Percentiles rank a stretch among this genome's conserved stretches.
Evolutionary conservation across 2,113 vertebrate species (phyloP).

Genomic region (Trematomus loennbergii): DNA sequence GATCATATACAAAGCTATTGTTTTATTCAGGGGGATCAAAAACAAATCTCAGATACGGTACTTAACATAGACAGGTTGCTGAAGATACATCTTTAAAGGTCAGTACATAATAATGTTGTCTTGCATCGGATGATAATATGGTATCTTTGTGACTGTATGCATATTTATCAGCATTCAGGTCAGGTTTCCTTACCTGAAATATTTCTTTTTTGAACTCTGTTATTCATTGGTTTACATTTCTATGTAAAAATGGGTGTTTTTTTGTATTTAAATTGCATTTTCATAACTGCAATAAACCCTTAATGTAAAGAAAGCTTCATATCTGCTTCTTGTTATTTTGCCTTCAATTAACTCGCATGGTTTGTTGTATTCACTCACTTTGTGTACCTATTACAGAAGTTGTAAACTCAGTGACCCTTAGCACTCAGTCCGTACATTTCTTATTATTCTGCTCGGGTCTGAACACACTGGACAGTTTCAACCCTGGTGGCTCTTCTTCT

Average conservation of each 20-base stretch:
- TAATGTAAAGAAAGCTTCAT: background rate
- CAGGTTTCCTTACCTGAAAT: slow-evolving; percentile 21
- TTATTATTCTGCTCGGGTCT: slow-evolving; percentile 57
- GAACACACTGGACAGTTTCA: slow-evolving; percentile 52
- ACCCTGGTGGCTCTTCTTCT: slow-evolving; percentile 41
- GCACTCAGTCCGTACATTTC: slow-evolving; percentile 33
- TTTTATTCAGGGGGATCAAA: background rate
- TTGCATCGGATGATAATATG: slow-evolving; percentile 4
- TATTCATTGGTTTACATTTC: slow-evolving; percentile 44
- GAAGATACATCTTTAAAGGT: slow-evolving; percentile 26
- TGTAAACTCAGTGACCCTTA: slow-evolving; percentile 29
- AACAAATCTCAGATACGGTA: slow-evolving; percentile 1
- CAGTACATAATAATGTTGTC: slow-evolving; percentile 27
- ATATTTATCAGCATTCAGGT: slow-evolving; percentile 44
- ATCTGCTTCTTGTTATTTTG: background rate
- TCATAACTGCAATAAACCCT: slow-evolving; percentile 82
- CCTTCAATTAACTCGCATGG: background rate
- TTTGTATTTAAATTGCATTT: slow-evolving; percentile 57
- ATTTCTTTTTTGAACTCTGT: slow-evolving; percentile 16
- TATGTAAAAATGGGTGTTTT: slow-evolving; percentile 31
- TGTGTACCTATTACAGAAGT: slow-evolving; percentile 5
- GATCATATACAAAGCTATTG: slow-evolving; percentile 7
- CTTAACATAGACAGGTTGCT: slow-evolving; percentile 1
- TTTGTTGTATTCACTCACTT: slow-evolving; percentile 3
- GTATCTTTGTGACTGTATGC: slow-evolving; percentile 21